Evolutionary conservation across 2,797 vertebrate genomes (phyloP), one percentile per base, ranked within the genome.

Genomic region (Fundulus diaphanus): DNA sequence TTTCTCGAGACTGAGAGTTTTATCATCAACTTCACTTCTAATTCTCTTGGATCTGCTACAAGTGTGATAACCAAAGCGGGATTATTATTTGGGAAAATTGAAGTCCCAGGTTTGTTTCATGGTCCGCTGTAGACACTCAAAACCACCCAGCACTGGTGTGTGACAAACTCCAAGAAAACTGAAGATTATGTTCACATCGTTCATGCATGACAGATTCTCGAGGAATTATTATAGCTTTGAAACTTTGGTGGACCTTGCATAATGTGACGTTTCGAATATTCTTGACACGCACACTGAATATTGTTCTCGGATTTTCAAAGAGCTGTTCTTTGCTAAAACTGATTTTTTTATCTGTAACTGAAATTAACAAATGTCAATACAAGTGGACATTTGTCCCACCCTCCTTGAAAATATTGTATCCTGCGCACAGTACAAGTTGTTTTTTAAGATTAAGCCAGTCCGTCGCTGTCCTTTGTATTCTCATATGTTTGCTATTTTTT

Each of bases 21-120:
- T 74, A 77, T 77, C 33, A 13, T 24, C 35, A 71, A 82, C 87
- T 90, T 85, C 83, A 72, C 79, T 72, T 82, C 72, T 91, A 90
- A 92, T 92, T 90, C 79, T 79, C 82, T 86, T 46, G 80, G 83
- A 80, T 84, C 70, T 83, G 85, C 89, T 66, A 40, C 68, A 76
- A 82, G 82, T 79, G 48, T 20, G 87, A 93, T 91, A 92, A 92
- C 77, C 63, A 76, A 70, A 73, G 80, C 54, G n/a, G 77, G 73
- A 76, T 88, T 85, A 88, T 88, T 85, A 87, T 85, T 90, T 67
- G 61, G 74, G 63, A 81, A 80, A 85, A 79, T 72, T 48, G 59
- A 42, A 63, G 68, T 79, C 51, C 11, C 12, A 68, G 86, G 82
- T 87, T 83, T 79, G 70, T 88, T 82, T 88, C 68, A 66, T 75